Evolutionary conservation across 2,797 vertebrate species (phyloP).

Genomic region (Sphenopsis melanotis): DNA sequence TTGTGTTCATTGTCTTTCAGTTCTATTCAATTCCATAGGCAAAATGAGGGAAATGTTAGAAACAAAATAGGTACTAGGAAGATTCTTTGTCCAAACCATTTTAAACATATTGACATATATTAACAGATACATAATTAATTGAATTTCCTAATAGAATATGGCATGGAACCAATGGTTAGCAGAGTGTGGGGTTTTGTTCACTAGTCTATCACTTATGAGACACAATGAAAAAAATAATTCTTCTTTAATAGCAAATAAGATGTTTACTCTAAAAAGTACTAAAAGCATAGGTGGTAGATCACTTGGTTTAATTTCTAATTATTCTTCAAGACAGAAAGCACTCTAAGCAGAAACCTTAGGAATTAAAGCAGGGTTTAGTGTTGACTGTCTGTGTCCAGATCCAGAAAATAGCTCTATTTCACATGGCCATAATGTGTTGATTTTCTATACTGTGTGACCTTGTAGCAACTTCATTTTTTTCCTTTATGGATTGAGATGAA

Average conservation of each 20-base stretch:
- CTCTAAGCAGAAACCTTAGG: not conserved
- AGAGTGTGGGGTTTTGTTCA: not conserved
- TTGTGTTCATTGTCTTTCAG: not conserved
- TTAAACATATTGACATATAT: not conserved
- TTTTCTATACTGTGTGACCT: not conserved
- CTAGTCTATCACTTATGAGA: not conserved
- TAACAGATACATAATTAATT: not conserved
- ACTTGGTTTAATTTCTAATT: not conserved
- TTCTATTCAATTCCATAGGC: not conserved
- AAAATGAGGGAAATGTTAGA: not conserved
- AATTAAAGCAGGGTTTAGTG: not conserved
- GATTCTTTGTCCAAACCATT: not conserved
- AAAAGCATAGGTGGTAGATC: not conserved
- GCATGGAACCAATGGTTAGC: not conserved
- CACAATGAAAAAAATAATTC: not conserved
- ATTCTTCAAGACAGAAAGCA: not conserved
- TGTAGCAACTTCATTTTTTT: not conserved
- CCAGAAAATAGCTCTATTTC: not conserved
- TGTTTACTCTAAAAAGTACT: not conserved
- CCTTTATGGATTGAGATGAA: not conserved
- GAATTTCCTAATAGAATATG: not conserved
- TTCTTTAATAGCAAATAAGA: not conserved
- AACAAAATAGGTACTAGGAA: not conserved
- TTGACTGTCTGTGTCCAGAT: not conserved
- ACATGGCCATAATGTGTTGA: not conserved